Percentiles rank a stretch among this genome's conserved stretches.
These are phyloP conservation scores for Leptodactylus fallax DNA, from an alignment of 2,797 vertebrate species.

Conservation along the genomic window DNA sequence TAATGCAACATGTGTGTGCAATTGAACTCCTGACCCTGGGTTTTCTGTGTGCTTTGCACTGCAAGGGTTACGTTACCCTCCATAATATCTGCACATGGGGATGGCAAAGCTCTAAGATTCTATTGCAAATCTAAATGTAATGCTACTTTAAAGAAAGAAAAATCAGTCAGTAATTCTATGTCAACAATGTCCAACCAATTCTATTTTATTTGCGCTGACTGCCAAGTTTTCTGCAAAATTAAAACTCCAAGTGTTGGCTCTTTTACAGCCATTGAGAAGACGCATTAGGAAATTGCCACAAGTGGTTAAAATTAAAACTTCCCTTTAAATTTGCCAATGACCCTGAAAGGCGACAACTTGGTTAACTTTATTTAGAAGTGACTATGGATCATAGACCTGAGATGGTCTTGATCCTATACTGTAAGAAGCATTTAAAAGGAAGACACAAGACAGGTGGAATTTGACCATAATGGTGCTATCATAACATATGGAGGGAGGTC, in stretches of 20 bases:
- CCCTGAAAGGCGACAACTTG: not conserved
- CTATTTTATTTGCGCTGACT: slow-evolving; percentile 12
- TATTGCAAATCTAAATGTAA: slow-evolving; percentile 14
- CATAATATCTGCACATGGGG: slow-evolving; percentile 16
- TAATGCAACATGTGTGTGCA: slow-evolving; percentile 61
- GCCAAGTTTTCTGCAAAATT: slow-evolving; percentile 24
- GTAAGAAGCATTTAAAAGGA: not conserved
- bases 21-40: slow-evolving; percentile 57
- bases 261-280: not conserved
- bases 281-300: not conserved
- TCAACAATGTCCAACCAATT: slow-evolving; percentile 39
- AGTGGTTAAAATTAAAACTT: slow-evolving; percentile 1
- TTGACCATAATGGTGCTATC: not conserved
- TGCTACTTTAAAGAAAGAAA: slow-evolving; percentile 22
- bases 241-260: not conserved
- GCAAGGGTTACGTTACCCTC: slow-evolving; percentile 54
- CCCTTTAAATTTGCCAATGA: not conserved
- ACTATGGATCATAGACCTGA: not conserved
- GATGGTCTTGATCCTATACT: not conserved
- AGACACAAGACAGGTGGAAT: not conserved
- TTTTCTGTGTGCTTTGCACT: slow-evolving; percentile 50
- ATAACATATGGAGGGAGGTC: not conserved
- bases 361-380: not conserved
- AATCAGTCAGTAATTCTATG: slow-evolving; percentile 16
- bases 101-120: slow-evolving; percentile 37